phyloP scores from a whole-genome alignment of 1,140 invertebrate species.

The Calephelis nemesis region DNA sequence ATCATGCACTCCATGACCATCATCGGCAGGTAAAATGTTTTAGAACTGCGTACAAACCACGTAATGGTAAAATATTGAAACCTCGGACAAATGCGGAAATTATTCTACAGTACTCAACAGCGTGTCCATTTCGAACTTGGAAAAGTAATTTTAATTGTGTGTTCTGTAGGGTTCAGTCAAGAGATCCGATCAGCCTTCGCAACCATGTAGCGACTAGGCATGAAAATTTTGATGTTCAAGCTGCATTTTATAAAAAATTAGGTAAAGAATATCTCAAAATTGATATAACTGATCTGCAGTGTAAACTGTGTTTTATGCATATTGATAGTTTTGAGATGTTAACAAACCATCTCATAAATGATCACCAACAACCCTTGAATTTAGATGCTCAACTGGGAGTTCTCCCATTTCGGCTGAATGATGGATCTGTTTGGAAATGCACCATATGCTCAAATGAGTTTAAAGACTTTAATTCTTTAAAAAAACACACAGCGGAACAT shows the following conservation, averaged over 20 bases:
- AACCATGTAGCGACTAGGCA: slow-evolving; percentile 55
- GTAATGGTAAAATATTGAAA: slow-evolving; percentile 54
- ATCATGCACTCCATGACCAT: slow-evolving; percentile 58
- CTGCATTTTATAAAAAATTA: slow-evolving; percentile 67
- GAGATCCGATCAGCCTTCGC: slow-evolving; percentile 53
- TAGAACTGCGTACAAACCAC: slow-evolving; percentile 57
- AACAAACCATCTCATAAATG: slow-evolving; percentile 58
- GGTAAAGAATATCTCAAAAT: slow-evolving; percentile 68
- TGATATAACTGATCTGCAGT: slow-evolving; percentile 66
- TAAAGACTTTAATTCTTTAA: slow-evolving; percentile 62
- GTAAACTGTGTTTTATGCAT: slow-evolving; percentile 63
- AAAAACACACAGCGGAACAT: slow-evolving; percentile 62
- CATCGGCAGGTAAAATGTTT: slow-evolving; percentile 64
- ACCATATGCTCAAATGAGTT: slow-evolving; percentile 66
- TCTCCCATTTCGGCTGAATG: slow-evolving; percentile 58
- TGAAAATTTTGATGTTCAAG: slow-evolving; percentile 57
- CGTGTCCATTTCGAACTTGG: slow-evolving; percentile 64
- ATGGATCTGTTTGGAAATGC: slow-evolving; percentile 65
- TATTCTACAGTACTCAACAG: slow-evolving; percentile 63
- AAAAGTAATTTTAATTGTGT: slow-evolving; percentile 68
- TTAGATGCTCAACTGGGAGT: slow-evolving; percentile 59
- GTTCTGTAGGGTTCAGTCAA: slow-evolving; percentile 62
- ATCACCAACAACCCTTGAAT: slow-evolving; percentile 61
- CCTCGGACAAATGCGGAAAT: slow-evolving; percentile 64
- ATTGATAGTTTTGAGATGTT: slow-evolving; percentile 56